Evolutionary conservation across 2,888 invertebrate species (phyloP), one percentile per base, ranked within the genome.

Genomic region (Ectobius pallidus): DNA sequence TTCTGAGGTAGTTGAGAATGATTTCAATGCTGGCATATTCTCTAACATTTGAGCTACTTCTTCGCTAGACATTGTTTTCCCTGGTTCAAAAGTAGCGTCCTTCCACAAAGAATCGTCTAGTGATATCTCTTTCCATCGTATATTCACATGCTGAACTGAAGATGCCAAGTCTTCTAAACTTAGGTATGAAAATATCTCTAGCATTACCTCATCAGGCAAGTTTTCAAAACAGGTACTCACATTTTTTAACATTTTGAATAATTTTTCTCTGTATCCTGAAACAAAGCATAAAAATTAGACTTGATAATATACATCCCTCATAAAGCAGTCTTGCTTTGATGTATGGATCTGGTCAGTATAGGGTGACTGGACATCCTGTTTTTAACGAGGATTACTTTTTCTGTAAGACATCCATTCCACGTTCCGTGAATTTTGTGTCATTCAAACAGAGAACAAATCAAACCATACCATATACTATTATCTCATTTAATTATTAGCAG

Each of bases 101-200:
- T 34, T 30, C 63, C 63, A 63, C 16, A 63, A 22, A 3, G 18
- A n/a, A 18, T 32, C 63, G 34, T 63, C 63, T 1, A 18, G 30
- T 22, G 32, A 32, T 9, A 63, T 25, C 34, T 63, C 63, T n/a
- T 30, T 22, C 63, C 63, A 63, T 4, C 34, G 63, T 16, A 16
- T 18, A 34, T 34, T 34, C n/a, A 63, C 63, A 34, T 18, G 63
- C 20, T 63, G 63, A 2, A 34, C 34, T n/a, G 63, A 63, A n/a
- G 34, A 34, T 14, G 34, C 34, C 18, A 63, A 20, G n/a, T 63
- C 63, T 34, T 63, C 34, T 34, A 63, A 18, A 18, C 63, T 63
- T 34, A 63, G 20, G 9, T 63, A 63, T 18, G 63, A 63, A 18
- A 63, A 63, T 18, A 63, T 63, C n/a, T 63, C 34, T 34, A 63